These are phyloP conservation scores for Malacoraja senta DNA, from an alignment of 2,797 vertebrate genomes.

Conservation along the genomic window DNA sequence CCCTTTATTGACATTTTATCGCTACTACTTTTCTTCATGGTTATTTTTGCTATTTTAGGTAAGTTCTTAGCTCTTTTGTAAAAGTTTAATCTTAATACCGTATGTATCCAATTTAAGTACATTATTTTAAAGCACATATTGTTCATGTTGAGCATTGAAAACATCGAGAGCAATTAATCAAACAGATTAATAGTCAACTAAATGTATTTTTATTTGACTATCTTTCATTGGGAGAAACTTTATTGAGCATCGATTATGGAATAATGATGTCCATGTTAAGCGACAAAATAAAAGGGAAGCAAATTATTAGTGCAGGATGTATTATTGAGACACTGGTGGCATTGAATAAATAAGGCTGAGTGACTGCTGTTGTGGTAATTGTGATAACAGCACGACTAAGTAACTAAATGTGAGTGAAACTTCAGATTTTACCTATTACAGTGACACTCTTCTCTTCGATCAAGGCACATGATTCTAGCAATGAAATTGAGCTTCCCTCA, in stretches of 20 bases:
- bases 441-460: not conserved
- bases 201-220: not conserved
- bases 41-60: slow-evolving; percentile 94
- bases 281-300: not conserved
- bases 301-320: not conserved
- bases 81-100: not conserved
- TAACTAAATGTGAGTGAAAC: not conserved
- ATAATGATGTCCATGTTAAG: not conserved
- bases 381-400: not conserved
- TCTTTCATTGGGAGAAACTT: not conserved
- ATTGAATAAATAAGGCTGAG: not conserved
- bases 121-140: not conserved
- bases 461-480: not conserved
- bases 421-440: not conserved
- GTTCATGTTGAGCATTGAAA: not conserved
- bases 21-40: slow-evolving; percentile 95
- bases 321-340: not conserved
- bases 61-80: slow-evolving; percentile 48
- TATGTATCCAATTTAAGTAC: not conserved
- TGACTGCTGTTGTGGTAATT: not conserved
- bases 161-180: not conserved
- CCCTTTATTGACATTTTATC: slow-evolving; percentile 97
- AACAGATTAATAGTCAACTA: not conserved
- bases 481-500: not conserved
- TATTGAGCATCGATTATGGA: not conserved